phyloP scores from a whole-genome alignment of 2,888 invertebrate species.

The Colostygia pectinataria region DNA sequence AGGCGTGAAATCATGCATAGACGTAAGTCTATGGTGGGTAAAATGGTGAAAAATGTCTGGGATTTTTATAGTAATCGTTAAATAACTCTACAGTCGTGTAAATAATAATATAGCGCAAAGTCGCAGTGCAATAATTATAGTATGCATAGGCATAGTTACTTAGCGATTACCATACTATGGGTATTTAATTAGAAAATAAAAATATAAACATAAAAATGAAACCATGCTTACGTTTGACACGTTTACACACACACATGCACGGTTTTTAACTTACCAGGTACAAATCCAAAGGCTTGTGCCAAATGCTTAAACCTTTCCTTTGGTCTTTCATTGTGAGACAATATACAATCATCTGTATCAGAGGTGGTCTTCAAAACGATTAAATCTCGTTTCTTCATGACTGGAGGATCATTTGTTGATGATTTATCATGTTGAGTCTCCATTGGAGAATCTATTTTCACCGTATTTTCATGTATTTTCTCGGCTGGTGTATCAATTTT shows the following conservation, averaged over 20 bases:
- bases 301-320: constrained; percentile 53
- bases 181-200: no score
- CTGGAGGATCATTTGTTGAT: background rate
- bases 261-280: constrained; percentile 62
- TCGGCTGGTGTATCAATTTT: background rate
- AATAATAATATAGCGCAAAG: no score
- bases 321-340: constrained; percentile 3
- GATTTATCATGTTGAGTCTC: constrained; percentile 31
- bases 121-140: no score
- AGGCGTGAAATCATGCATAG: no score
- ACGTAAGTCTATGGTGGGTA: no score
- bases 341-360: constrained; percentile 42
- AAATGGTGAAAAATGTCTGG: no score
- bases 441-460: background rate
- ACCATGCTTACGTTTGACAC: constrained; percentile 8
- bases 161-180: no score
- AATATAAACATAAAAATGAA: constrained; percentile 4
- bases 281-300: constrained; percentile 67
- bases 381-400: constrained; percentile 17
- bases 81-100: no score
- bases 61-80: no score
- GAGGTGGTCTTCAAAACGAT: constrained; percentile 54
- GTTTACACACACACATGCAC: constrained; percentile 22
- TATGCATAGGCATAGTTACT: no score
- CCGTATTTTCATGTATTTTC: background rate